Conservation (phyloP, 2,797 vertebrate genomes). For the Orestias chungarensis region DNA sequence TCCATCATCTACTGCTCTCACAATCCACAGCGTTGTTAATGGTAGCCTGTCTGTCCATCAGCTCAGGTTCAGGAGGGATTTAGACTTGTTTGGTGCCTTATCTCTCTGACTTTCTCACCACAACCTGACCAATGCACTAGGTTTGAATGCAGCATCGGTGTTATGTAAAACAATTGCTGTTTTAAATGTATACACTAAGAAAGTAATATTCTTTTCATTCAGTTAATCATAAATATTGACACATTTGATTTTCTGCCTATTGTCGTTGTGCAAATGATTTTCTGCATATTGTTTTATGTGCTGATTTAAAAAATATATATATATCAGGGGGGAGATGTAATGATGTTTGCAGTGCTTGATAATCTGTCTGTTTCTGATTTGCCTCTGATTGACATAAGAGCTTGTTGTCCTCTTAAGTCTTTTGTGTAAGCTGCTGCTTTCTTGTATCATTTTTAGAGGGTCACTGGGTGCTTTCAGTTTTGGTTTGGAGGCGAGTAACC, state of each 20-base stretch:
- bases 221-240: constrained; percentile 50
- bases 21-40: constrained; percentile 94
- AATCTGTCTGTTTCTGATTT: constrained; percentile 67
- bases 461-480: constrained; percentile 29
- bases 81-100: constrained; percentile 92
- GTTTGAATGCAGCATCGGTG: constrained; percentile 35
- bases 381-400: constrained; percentile 55
- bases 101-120: constrained; percentile 77
- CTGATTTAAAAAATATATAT: constrained; percentile 6
- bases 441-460: constrained; percentile 16
- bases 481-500: constrained; percentile 11
- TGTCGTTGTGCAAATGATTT: too few relatives aligned
- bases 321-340: constrained; percentile 39
- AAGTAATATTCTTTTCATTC: constrained; percentile 28
- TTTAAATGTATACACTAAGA: constrained; percentile 24
- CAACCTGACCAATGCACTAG: constrained; percentile 69
- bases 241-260: constrained; percentile 38
- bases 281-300: constrained; percentile 33
- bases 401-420: constrained; percentile 31
- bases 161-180: constrained; percentile 27
- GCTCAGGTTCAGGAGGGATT: constrained; percentile 88
- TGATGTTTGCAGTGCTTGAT: constrained; percentile 55
- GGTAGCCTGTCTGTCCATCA: constrained; percentile 96
- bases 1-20: constrained; percentile 93
- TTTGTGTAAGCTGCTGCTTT: constrained; percentile 27